These are phyloP conservation scores for Cepaea nemoralis DNA, from an alignment of 1,140 invertebrate species.

Conservation along the genomic window DNA sequence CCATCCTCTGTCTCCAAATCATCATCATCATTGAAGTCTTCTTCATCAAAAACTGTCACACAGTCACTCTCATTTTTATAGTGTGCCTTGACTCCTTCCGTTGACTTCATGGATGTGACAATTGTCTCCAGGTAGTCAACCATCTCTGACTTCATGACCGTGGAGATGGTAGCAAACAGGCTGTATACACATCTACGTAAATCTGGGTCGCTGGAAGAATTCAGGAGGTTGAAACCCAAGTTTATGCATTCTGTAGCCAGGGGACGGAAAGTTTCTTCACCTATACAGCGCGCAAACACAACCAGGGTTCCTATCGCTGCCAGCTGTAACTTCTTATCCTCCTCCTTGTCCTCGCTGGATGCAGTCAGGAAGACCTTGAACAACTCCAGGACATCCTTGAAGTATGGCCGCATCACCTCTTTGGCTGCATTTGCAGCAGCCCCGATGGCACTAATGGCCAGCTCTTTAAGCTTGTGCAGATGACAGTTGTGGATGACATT, in stretches of 20 bases:
- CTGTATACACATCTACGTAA: slow-evolving; percentile 80
- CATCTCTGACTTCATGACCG: slow-evolving; percentile 80
- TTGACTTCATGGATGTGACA: slow-evolving; percentile 79
- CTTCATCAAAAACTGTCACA: slow-evolving; percentile 59
- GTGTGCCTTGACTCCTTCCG: slow-evolving; percentile 78
- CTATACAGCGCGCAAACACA: slow-evolving; percentile 80
- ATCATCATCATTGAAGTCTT: slow-evolving; percentile 63
- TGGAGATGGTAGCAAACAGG: slow-evolving; percentile 80
- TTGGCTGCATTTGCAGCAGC: slow-evolving; percentile 81
- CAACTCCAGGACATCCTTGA: slow-evolving; percentile 78
- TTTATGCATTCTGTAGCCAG: slow-evolving; percentile 79
- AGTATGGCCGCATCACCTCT: slow-evolving; percentile 81
- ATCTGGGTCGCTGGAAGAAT: slow-evolving; percentile 81
- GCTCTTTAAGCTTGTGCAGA: slow-evolving; percentile 76
- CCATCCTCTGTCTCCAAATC: slow-evolving; percentile 75
- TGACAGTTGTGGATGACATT: slow-evolving; percentile 75
- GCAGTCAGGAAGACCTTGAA: slow-evolving; percentile 78
- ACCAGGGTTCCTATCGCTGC: slow-evolving; percentile 82
- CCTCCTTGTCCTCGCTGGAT: slow-evolving; percentile 63
- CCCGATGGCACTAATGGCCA: slow-evolving; percentile 80
- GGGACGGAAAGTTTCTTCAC: slow-evolving; percentile 78
- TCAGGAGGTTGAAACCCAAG: slow-evolving; percentile 78
- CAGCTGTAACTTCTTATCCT: slow-evolving; percentile 77
- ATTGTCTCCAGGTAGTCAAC: slow-evolving; percentile 77
- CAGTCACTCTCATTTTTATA: slow-evolving; percentile 75